Percentiles rank a stretch among this genome's conserved stretches.
Conservation (phyloP, 2,113 vertebrate genomes). For the Stegostoma tigrinum region DNA sequence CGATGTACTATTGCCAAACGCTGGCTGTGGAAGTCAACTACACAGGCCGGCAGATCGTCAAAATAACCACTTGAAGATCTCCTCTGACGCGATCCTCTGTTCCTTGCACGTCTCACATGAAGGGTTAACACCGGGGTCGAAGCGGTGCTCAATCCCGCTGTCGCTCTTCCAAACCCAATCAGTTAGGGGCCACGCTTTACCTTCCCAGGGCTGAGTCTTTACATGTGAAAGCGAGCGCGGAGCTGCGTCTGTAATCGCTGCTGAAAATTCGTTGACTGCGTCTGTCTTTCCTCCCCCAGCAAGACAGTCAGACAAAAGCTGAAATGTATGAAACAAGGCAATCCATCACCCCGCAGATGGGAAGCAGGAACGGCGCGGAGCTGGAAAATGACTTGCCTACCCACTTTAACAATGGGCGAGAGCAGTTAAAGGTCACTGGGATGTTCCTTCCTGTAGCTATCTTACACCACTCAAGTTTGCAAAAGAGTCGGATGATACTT, state of each 20-base stretch:
- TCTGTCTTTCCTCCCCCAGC: slow-evolving; percentile 42
- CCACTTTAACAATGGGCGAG: slow-evolving; percentile 65
- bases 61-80: background rate
- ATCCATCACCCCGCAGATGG: slow-evolving; percentile 75
- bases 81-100: background rate
- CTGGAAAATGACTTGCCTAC: slow-evolving; percentile 62
- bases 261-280: slow-evolving; percentile 61
- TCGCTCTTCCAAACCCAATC: slow-evolving; percentile 37
- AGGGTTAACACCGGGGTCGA: background rate
- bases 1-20: background rate
- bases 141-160: background rate
- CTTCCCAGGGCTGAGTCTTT: slow-evolving; percentile 52
- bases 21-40: background rate
- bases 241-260: slow-evolving; percentile 56
- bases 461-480: slow-evolving; percentile 33
- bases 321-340: slow-evolving; percentile 76
- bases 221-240: slow-evolving; percentile 53
- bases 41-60: background rate
- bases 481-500: slow-evolving; percentile 3
- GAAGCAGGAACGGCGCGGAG: slow-evolving; percentile 65
- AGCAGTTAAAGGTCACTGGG: slow-evolving; percentile 51
- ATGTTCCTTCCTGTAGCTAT: slow-evolving; percentile 49
- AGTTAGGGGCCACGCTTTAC: slow-evolving; percentile 43
- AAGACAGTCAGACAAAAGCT: slow-evolving; percentile 71
- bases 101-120: background rate